Conservation (phyloP, 1,140 invertebrate genomes). For the Aphelinus certus region DNA sequence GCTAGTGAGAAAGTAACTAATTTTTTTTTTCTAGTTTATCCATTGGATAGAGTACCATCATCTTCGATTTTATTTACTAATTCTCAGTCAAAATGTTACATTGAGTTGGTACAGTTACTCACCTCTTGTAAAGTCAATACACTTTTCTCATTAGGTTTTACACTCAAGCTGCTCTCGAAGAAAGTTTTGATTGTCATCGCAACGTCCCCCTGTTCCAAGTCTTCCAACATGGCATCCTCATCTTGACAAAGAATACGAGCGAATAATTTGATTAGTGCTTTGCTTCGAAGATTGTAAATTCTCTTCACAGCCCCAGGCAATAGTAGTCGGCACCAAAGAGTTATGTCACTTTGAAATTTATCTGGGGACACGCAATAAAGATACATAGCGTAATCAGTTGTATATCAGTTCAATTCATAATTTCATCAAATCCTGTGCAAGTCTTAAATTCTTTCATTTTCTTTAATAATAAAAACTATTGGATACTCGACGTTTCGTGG, state of each 20-base stretch:
- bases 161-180: conserved; percentile 74
- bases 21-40: too few species aligned
- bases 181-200: conserved; percentile 87
- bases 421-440: too few species aligned
- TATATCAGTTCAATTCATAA: too few species aligned
- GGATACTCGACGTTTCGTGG: too few species aligned
- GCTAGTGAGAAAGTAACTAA: too few species aligned
- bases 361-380: conserved; percentile 57
- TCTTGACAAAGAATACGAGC: conserved; percentile 79
- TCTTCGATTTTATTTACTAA: too few species aligned
- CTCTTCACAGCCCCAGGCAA: conserved; percentile 84
- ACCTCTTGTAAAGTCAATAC: conserved; percentile 79
- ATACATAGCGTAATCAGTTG: too few species aligned
- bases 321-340: conserved; percentile 86
- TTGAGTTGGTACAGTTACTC: too few species aligned
- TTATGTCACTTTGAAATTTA: conserved; percentile 80
- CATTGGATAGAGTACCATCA: too few species aligned
- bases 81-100: too few species aligned
- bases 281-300: conserved; percentile 92
- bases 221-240: conserved; percentile 83
- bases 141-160: conserved; percentile 75
- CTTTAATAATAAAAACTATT: too few species aligned
- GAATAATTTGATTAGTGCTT: conserved; percentile 90
- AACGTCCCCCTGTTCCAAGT: conserved; percentile 89
- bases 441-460: too few species aligned